Percentiles rank a stretch among this genome's conserved stretches.
These are phyloP conservation scores for Cataglyphis livida DNA, from an alignment of 2,888 invertebrate genomes.

Conservation along the genomic window DNA sequence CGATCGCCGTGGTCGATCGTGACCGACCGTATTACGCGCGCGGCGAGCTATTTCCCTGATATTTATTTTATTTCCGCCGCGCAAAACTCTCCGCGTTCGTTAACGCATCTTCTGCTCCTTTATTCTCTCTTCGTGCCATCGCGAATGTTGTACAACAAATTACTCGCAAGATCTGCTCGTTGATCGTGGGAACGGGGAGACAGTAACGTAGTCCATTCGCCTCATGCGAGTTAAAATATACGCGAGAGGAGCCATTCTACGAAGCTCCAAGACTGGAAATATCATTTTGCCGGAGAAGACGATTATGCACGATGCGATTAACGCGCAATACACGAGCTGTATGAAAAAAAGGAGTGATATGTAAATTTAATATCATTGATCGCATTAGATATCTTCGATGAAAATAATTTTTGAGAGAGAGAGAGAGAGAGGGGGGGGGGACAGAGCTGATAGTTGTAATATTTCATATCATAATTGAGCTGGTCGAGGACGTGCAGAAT, in stretches of 20 bases:
- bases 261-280: not conserved
- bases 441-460: not conserved
- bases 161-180: conserved; percentile 14
- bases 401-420: not conserved
- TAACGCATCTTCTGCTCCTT: not conserved
- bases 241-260: not conserved
- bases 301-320: conserved; percentile 16
- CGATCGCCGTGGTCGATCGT: not conserved
- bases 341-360: not conserved
- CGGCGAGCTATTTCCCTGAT: not conserved
- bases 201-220: not conserved
- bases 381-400: not conserved
- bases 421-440: not conserved
- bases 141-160: conserved; percentile 32
- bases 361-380: conserved; percentile 12
- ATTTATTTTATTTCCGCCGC: conserved; percentile 33
- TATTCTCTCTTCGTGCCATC: not conserved
- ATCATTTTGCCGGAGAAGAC: not conserved
- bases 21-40: conserved; percentile 8
- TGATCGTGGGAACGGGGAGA: conserved; percentile 25
- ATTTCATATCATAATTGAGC: not conserved
- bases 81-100: not conserved
- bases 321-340: not conserved
- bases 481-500: not conserved
- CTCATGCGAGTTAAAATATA: conserved; percentile 11